Base-by-base conservation (phyloP, 2,888 invertebrate genomes). In the Lissocephala sabroskyi region DNA sequence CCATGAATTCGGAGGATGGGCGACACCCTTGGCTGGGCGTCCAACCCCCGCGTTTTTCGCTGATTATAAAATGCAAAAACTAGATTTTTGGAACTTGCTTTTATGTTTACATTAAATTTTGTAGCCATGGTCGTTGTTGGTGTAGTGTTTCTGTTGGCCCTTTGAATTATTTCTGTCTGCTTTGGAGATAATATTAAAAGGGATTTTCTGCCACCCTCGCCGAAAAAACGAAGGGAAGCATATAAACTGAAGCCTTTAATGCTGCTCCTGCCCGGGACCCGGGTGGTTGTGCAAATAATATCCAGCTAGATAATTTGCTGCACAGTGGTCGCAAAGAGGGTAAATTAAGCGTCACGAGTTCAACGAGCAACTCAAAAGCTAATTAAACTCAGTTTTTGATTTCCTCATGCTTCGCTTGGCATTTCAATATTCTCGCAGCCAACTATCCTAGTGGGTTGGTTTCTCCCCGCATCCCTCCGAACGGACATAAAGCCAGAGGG, bases 301-400 rank as follows among this genome's bases (percentile, higher is more conserved):
- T 3, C 4, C 23, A 23, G 23, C 4, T n/a, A n/a, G n/a, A n/a
- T n/a, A n/a, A n/a, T n/a, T n/a, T n/a, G n/a, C n/a, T n/a, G n/a
- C n/a, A n/a, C n/a, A n/a, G n/a, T n/a, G n/a, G n/a, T n/a, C n/a
- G n/a, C n/a, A n/a, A n/a, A n/a, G n/a, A n/a, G n/a, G n/a, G n/a
- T n/a, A n/a, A n/a, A n/a, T n/a, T n/a, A n/a, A n/a, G n/a, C 7
- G 23, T 23, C 4, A 23, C 7, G 23, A 23, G 23, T 7, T 5
- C 3, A 10, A 32, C 32, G 52, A 40, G 10, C 3, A n/a, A 28
- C 10, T 37, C 17, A 46, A 47, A 54, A 59, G 65, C 79, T 80
- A 80, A 81, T 81, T 80, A 81, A 70, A 78, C 77, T 68, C 64
- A 63, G 65, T 68, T 59, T 62, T 62, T 53, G 61, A 59, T 62